A percentile compares a stretch with the other conserved stretches of the same genome.
Evolutionary conservation across 2,113 vertebrate species (phyloP).

Genomic region (human): DNA sequence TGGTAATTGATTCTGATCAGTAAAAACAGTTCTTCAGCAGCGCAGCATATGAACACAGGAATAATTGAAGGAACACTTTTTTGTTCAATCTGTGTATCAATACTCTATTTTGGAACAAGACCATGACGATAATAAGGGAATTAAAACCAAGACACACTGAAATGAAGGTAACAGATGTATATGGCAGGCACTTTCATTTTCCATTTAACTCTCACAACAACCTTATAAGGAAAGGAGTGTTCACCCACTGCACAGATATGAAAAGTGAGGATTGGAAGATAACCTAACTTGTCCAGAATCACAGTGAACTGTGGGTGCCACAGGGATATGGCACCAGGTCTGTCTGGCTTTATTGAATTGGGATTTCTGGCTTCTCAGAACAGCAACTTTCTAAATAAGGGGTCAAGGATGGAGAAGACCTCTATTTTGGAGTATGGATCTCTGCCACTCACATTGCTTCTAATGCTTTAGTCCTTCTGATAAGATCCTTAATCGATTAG

Average conservation of each 20-base stretch:
- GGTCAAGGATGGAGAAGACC: neutral
- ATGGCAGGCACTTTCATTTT: neutral
- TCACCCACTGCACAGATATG: neutral
- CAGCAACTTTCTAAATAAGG: neutral
- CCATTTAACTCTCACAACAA: neutral
- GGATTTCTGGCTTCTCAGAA: neutral
- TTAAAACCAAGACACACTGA: neutral
- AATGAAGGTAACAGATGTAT: neutral
- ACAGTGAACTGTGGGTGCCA: neutral
- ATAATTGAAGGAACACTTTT: constrained; percentile 23
- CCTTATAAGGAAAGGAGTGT: neutral
- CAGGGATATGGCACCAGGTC: neutral
- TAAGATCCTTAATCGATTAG: constrained; percentile 56
- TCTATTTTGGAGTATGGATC: constrained; percentile 12
- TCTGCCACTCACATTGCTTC: neutral
- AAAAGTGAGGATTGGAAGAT: neutral
- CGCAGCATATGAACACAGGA: neutral
- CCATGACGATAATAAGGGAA: neutral
- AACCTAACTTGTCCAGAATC: neutral
- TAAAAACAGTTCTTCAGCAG: neutral
- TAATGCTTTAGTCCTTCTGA: constrained; percentile 44
- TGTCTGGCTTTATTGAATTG: neutral
- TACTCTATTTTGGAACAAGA: neutral
- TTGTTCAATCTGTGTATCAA: constrained; percentile 22
- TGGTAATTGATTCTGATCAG: constrained; percentile 20